phyloP scores from a whole-genome alignment of 2,797 vertebrate species.

The Diplodus puntazzo region DNA sequence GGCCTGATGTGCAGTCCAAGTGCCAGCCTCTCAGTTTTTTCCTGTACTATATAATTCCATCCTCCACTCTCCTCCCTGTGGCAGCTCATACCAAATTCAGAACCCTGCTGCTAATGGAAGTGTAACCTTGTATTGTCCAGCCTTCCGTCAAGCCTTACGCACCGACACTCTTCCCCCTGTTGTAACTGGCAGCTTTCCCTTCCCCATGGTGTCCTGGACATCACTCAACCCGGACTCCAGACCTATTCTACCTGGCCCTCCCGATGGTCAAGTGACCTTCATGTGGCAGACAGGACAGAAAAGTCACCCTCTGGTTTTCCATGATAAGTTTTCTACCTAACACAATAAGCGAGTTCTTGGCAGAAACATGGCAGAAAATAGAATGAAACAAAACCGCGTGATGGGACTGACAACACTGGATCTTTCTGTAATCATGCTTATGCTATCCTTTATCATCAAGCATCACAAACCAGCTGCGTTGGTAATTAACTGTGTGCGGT shows the following conservation, averaged over 20 bases:
- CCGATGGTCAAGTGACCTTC: slow-evolving; percentile 26
- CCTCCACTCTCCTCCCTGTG: slow-evolving; percentile 3
- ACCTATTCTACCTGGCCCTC: slow-evolving; percentile 5
- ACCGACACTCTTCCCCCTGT: slow-evolving; percentile 26
- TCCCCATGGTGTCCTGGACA: slow-evolving; percentile 21
- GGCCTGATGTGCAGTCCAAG: not conserved
- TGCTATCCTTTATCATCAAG: slow-evolving; percentile 18
- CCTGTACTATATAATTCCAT: slow-evolving; percentile 5
- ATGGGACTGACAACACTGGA: not conserved
- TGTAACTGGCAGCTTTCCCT: slow-evolving; percentile 41
- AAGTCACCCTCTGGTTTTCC: slow-evolving; percentile 22
- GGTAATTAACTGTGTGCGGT: slow-evolving; percentile 40
- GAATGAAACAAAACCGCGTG: not conserved
- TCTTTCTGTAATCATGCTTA: slow-evolving; percentile 11
- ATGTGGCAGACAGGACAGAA: not conserved
- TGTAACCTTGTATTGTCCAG: slow-evolving; percentile 53
- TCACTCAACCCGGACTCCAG: slow-evolving; percentile 23
- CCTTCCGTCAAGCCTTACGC: slow-evolving; percentile 23
- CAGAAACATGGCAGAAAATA: not conserved
- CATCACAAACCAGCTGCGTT: slow-evolving; percentile 39
- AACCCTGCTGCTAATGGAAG: slow-evolving; percentile 37
- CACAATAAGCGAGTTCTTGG: not conserved
- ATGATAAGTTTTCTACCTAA: not conserved
- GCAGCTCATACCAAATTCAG: slow-evolving; percentile 52
- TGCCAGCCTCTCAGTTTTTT: not conserved